These are phyloP conservation scores for Camptogramma bilineatum DNA, from an alignment of 2,888 invertebrate genomes.

Conservation along the genomic window DNA sequence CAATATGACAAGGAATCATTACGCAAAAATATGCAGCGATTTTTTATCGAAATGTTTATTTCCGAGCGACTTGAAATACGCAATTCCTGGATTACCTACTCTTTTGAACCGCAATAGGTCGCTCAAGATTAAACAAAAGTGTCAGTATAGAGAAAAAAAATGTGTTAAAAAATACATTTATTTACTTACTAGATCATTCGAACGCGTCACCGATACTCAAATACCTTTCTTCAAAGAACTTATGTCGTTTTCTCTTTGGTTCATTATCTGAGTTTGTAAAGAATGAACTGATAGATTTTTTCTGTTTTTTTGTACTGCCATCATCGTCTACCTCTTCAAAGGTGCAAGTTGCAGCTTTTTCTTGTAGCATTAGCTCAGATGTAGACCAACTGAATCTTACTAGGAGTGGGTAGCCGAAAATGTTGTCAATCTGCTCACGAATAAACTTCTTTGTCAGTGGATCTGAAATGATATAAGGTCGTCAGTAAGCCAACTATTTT, in stretches of 20 bases:
- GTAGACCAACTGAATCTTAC: slow-evolving; percentile 99
- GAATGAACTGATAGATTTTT: slow-evolving; percentile 87
- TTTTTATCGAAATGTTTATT: slow-evolving; percentile 7
- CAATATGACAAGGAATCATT: not conserved
- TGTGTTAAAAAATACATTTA: slow-evolving; percentile 19
- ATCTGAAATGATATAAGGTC: slow-evolving; percentile 84
- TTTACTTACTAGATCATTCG: slow-evolving; percentile 58
- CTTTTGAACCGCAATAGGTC: not conserved
- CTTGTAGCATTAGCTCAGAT: slow-evolving; percentile 91
- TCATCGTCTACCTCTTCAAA: slow-evolving; percentile 89
- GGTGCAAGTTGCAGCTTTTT: slow-evolving; percentile 89
- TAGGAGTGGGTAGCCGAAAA: slow-evolving; percentile 97
- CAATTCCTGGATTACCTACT: too few relatives aligned
- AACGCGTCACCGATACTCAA: slow-evolving; percentile 83
- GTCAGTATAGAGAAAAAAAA: not conserved
- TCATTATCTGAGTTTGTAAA: slow-evolving; percentile 70
- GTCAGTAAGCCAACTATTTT: not conserved
- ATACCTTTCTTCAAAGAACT: slow-evolving; percentile 88
- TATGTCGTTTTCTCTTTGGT: slow-evolving; percentile 83
- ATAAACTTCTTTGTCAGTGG: slow-evolving; percentile 97
- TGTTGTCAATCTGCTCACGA: slow-evolving; percentile 90
- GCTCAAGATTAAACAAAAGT: not conserved
- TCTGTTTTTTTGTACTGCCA: slow-evolving; percentile 64
- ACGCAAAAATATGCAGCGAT: not conserved
- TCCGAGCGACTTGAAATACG: slow-evolving; percentile 3